Evolutionary conservation across 2,113 vertebrate genomes (phyloP).

Genomic region (Amphiprion ocellaris): DNA sequence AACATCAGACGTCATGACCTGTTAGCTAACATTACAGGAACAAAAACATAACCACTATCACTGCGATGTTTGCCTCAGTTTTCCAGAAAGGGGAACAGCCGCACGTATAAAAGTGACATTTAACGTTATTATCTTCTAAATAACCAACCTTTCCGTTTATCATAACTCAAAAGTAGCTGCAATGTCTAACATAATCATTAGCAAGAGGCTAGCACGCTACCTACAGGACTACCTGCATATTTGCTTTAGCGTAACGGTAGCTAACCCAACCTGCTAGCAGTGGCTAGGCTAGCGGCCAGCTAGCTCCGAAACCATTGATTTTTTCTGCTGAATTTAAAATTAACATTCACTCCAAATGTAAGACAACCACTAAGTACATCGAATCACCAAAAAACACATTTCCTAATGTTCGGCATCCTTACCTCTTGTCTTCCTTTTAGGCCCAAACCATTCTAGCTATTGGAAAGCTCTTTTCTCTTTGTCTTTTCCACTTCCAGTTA

Average conservation of each 20-base stretch:
- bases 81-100: not conserved
- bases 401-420: conserved; percentile 62
- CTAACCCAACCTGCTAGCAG: conserved; percentile 43
- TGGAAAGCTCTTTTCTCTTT: conserved; percentile 87
- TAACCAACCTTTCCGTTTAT: not conserved
- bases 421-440: conserved; percentile 88
- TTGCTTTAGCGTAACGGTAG: conserved; percentile 56
- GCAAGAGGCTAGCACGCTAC: conserved; percentile 44
- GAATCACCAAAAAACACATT: not conserved
- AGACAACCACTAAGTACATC: not conserved
- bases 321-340: conserved; percentile 35
- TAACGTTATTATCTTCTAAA: not conserved
- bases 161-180: not conserved
- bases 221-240: conserved; percentile 67
- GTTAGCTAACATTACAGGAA: conserved; percentile 50
- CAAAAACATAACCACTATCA: conserved; percentile 51
- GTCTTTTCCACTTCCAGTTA: conserved; percentile 86
- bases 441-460: conserved; percentile 88
- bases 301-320: conserved; percentile 48
- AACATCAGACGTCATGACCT: conserved; percentile 65
- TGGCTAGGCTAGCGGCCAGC: conserved; percentile 62
- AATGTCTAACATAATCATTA: not conserved
- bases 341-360: conserved; percentile 50
- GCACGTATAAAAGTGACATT: not conserved
- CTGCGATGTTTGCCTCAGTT: not conserved